These are phyloP conservation scores for Dynastes grantii DNA, from an alignment of 2,888 invertebrate species.

Conservation along the genomic window DNA sequence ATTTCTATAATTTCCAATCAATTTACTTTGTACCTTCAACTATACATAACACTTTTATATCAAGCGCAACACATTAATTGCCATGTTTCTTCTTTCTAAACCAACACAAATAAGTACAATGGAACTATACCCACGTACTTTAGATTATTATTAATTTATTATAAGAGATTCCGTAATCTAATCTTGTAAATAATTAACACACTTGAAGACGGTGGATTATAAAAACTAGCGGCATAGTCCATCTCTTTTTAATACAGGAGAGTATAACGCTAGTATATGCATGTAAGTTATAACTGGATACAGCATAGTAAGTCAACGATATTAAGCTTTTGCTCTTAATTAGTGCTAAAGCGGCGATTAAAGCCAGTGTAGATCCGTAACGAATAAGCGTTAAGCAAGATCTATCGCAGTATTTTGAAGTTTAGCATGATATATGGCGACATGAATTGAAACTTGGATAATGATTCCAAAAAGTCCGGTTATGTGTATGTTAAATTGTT, in stretches of 20 bases:
- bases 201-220: too few relatives aligned
- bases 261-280: background rate
- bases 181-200: too few relatives aligned
- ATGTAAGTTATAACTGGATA: background rate
- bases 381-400: slow-evolving; percentile 36
- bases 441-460: slow-evolving; percentile 10
- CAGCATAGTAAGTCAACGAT: background rate
- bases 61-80: too few relatives aligned
- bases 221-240: background rate
- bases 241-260: background rate
- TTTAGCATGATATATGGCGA: slow-evolving; percentile 29
- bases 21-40: too few relatives aligned
- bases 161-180: too few relatives aligned
- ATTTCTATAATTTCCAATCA: too few relatives aligned
- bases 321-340: slow-evolving; percentile 34
- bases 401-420: slow-evolving; percentile 32
- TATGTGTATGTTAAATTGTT: background rate
- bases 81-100: slow-evolving; percentile 13
- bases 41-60: too few relatives aligned
- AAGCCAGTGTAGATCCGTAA: slow-evolving; percentile 14
- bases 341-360: slow-evolving; percentile 34
- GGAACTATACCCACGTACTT: background rate
- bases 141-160: too few relatives aligned
- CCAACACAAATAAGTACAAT: background rate
- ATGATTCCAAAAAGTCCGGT: background rate